These are phyloP conservation scores for Polyergus mexicanus DNA, from an alignment of 1,140 invertebrate species.

Conservation along the genomic window DNA sequence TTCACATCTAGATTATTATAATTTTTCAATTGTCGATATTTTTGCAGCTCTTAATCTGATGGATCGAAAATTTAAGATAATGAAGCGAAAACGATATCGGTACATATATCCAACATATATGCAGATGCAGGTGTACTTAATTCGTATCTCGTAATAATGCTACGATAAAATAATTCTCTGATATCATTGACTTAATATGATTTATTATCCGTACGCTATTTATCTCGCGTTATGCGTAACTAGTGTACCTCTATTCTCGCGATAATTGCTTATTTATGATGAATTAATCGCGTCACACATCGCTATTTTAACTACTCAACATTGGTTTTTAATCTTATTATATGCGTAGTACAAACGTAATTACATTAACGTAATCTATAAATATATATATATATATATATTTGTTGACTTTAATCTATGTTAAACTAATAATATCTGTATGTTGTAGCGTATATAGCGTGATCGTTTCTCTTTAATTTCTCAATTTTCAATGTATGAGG, in stretches of 20 bases:
- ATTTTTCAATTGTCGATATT: background rate
- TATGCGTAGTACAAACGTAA: constrained; percentile 3
- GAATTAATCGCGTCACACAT: constrained; percentile 51
- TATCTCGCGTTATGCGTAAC: constrained; percentile 13
- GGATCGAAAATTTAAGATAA: background rate
- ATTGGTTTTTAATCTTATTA: constrained; percentile 42
- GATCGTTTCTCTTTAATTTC: constrained; percentile 19
- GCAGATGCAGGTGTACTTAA: background rate
- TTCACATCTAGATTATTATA: background rate
- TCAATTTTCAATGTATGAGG: background rate
- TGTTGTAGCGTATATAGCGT: background rate
- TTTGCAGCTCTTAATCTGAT: background rate
- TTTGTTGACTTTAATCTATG: constrained; percentile 7
- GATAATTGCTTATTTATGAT: constrained; percentile 39
- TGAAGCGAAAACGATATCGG: background rate
- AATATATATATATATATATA: too few species aligned
- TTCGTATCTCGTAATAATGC: background rate
- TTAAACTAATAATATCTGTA: constrained; percentile 28
- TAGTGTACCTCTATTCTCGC: constrained; percentile 6
- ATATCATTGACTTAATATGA: constrained; percentile 30
- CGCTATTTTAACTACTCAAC: background rate
- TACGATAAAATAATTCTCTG: constrained; percentile 32
- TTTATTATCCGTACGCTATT: constrained; percentile 26
- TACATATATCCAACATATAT: background rate
- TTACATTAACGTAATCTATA: background rate